Percentiles rank a stretch among this genome's conserved stretches.
These are phyloP conservation scores for Marisa cornuarietis DNA, from an alignment of 1,140 invertebrate species.

Conservation along the genomic window DNA sequence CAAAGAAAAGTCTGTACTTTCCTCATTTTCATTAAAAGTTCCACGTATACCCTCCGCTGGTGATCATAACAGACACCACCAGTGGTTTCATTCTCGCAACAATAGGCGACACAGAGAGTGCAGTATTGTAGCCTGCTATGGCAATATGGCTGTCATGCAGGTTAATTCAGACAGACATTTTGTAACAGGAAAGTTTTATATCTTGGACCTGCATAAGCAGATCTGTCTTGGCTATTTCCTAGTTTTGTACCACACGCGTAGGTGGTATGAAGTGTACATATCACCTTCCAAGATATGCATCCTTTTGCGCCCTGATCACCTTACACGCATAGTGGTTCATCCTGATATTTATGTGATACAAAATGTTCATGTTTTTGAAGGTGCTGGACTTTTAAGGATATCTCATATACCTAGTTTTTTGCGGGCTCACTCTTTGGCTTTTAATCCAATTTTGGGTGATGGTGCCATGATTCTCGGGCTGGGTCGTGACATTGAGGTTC, in stretches of 20 bases:
- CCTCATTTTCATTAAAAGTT: constrained; percentile 32
- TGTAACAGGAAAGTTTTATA: constrained; percentile 45
- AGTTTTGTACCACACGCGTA: constrained; percentile 39
- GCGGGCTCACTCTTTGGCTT: constrained; percentile 37
- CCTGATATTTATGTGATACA: constrained; percentile 47
- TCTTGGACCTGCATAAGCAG: constrained; percentile 39
- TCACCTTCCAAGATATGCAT: constrained; percentile 45
- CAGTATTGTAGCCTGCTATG: constrained; percentile 41
- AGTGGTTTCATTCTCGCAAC: constrained; percentile 34
- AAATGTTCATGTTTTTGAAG: constrained; percentile 32
- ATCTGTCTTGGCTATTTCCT: constrained; percentile 47
- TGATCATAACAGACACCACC: constrained; percentile 16
- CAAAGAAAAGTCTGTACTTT: constrained; percentile 36
- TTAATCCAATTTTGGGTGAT: constrained; percentile 41
- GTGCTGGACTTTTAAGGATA: constrained; percentile 21
- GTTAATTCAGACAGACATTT: constrained; percentile 45
- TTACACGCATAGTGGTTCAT: constrained; percentile 41
- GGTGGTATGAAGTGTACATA: constrained; percentile 55
- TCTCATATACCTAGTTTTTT: constrained; percentile 31
- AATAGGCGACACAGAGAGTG: constrained; percentile 39
- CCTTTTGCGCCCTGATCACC: constrained; percentile 47
- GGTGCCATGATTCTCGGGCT: constrained; percentile 30
- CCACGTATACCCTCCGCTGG: constrained; percentile 33
- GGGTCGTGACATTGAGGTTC: constrained; percentile 35
- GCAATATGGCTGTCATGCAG: constrained; percentile 40